Conservation (phyloP, 2,113 vertebrate species). For the Labeo catla region DNA sequence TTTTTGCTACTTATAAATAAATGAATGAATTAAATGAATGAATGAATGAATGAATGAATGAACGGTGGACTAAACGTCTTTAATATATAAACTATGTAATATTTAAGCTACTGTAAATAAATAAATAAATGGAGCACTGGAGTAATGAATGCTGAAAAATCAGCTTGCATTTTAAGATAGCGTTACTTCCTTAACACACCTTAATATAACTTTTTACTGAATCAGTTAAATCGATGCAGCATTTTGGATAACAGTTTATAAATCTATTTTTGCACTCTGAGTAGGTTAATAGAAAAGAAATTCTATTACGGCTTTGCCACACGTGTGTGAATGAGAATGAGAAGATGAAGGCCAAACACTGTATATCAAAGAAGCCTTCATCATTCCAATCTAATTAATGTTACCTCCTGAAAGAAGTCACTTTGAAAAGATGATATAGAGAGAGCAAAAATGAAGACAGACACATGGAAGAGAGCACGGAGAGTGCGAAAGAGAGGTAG, state of each 20-base stretch:
- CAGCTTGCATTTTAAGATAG: no score
- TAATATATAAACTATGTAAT: no score
- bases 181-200: background rate
- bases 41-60: no score
- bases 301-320: background rate
- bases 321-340: background rate
- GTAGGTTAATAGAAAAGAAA: background rate
- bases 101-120: no score
- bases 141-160: no score
- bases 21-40: no score
- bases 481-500: slow-evolving; percentile 46
- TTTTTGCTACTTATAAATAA: no score
- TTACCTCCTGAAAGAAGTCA: slow-evolving; percentile 1
- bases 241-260: background rate
- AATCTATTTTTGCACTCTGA: background rate
- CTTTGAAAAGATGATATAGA: slow-evolving; percentile 50
- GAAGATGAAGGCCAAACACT: slow-evolving; percentile 14
- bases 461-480: slow-evolving; percentile 9
- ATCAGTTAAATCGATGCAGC: background rate
- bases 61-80: no score
- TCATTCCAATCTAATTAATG: slow-evolving; percentile 17
- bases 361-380: background rate
- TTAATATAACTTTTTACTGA: background rate
- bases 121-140: no score
- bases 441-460: background rate